A percentile compares a stretch with the other conserved stretches of the same genome.
These are phyloP conservation scores for Peromyscus californicus DNA, from an alignment of 2,113 vertebrate genomes.

Conservation along the genomic window DNA sequence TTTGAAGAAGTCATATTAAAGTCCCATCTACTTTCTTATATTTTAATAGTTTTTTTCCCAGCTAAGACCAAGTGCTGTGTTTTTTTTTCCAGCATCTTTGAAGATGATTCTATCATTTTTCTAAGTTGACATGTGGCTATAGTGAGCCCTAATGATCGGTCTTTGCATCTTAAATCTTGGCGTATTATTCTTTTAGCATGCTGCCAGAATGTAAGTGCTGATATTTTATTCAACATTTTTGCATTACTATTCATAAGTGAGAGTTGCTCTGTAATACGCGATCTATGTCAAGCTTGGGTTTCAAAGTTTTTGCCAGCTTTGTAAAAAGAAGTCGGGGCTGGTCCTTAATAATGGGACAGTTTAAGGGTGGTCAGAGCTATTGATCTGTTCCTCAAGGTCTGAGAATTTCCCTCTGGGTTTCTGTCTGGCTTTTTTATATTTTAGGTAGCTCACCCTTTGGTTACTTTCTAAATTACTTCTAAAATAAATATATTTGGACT, in stretches of 20 bases:
- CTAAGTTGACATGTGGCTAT: slow-evolving; percentile 18
- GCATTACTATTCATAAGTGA: slow-evolving; percentile 72
- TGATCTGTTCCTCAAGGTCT: neutral
- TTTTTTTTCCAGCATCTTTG: slow-evolving; percentile 39
- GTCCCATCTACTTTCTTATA: neutral
- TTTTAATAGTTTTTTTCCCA: slow-evolving; percentile 49
- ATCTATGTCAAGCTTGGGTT: slow-evolving; percentile 61
- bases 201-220: slow-evolving; percentile 71
- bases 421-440: neutral
- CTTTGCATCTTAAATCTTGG: slow-evolving; percentile 72
- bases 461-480: slow-evolving; percentile 26
- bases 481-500: slow-evolving; percentile 43
- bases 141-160: slow-evolving; percentile 22
- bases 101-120: slow-evolving; percentile 51
- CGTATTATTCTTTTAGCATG: slow-evolving; percentile 60
- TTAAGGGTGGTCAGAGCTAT: neutral
- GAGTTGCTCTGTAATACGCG: slow-evolving; percentile 60
- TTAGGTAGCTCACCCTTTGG: slow-evolving; percentile 14
- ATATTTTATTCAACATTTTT: slow-evolving; percentile 80
- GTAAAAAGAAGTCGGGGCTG: slow-evolving; percentile 40
- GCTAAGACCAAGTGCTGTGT: slow-evolving; percentile 17
- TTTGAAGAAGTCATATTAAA: slow-evolving; percentile 58
- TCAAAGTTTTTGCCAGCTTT: slow-evolving; percentile 60
- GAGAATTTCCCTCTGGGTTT: neutral
- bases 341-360: neutral